Evolutionary conservation across 2,888 invertebrate genomes (phyloP), one percentile per base, ranked within the genome.

Genomic region (Cephus rjabovi): DNA sequence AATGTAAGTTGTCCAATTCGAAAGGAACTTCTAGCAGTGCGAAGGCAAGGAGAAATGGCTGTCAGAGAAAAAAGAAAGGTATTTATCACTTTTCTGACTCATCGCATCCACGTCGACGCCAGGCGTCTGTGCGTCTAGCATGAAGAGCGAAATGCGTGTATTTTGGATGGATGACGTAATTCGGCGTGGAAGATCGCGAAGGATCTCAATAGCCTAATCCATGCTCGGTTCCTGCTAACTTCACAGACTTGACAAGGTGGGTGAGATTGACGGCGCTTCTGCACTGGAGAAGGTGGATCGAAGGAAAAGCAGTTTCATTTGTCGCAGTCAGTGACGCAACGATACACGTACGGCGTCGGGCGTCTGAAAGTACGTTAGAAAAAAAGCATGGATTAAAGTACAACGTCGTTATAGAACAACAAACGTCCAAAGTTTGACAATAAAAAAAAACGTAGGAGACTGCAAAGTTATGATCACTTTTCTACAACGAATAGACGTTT

Each of bases 271-370:
- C 56, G 56, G 56, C 23, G 9, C 56, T 56, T 56, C 23, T 56
- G 23, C 56, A 56, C 23, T 6, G 23, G 9, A 9, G 9, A 56
- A 56, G 56, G 23, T 9, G 56, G 56, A 23, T 56, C 56, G 56
- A 56, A 56, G 23, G 23, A 2, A 56, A 56, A 23, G 56, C 56
- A 56, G 56, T 56, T 23, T 56, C 23, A 6, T 56, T 56, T 56
- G 56, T 56, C 23, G 23, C 56, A 56, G 56, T 56, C 15, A 56
- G 23, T 80, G 80, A 81, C 81, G 81, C 80, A 82, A 80, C 80
- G 83, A 83, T 34, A 34, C 78, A 80, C 79, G 77, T 77, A 74
- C 76, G 71, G 76, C 76, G 75, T 35, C 34, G 68, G 35, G 68
- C 34, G 78, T 68, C 37, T 69, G 34, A 73, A 37, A 73, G 68